These are phyloP conservation scores for Listronotus bonariensis DNA, from an alignment of 1,140 invertebrate genomes.

Conservation along the genomic window DNA sequence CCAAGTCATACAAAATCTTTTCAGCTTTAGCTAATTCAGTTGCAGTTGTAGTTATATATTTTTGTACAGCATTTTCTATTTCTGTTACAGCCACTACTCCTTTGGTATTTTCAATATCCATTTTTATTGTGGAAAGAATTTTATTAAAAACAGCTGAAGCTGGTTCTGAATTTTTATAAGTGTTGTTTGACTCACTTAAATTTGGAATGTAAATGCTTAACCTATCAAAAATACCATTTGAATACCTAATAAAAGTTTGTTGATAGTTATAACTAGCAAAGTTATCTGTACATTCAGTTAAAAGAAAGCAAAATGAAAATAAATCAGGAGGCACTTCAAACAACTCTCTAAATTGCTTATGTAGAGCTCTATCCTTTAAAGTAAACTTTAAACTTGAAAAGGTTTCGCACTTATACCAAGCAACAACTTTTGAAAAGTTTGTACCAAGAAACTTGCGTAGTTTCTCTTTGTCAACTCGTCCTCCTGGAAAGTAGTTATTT, in stretches of 20 bases:
- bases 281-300: slow-evolving; percentile 36
- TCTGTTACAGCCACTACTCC: slow-evolving; percentile 43
- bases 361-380: slow-evolving; percentile 41
- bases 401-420: slow-evolving; percentile 42
- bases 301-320: slow-evolving; percentile 48
- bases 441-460: slow-evolving; percentile 36
- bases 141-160: slow-evolving; percentile 40
- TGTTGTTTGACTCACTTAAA: slow-evolving; percentile 47
- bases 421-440: slow-evolving; percentile 39
- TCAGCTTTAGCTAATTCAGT: slow-evolving; percentile 43
- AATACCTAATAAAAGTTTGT: slow-evolving; percentile 46
- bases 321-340: slow-evolving; percentile 39
- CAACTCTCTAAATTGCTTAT: slow-evolving; percentile 40
- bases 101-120: slow-evolving; percentile 38
- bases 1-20: slow-evolving; percentile 42
- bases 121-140: slow-evolving; percentile 41
- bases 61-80: slow-evolving; percentile 48
- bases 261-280: slow-evolving; percentile 45
- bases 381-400: slow-evolving; percentile 35
- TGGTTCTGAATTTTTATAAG: slow-evolving; percentile 44
- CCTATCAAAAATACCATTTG: slow-evolving; percentile 40
- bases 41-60: slow-evolving; percentile 39
- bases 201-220: slow-evolving; percentile 48
- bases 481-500: slow-evolving; percentile 35
- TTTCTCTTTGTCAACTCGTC: slow-evolving; percentile 41